These are phyloP conservation scores for Gymnodraco acuticeps DNA, from an alignment of 2,797 vertebrate species.

Conservation along the genomic window DNA sequence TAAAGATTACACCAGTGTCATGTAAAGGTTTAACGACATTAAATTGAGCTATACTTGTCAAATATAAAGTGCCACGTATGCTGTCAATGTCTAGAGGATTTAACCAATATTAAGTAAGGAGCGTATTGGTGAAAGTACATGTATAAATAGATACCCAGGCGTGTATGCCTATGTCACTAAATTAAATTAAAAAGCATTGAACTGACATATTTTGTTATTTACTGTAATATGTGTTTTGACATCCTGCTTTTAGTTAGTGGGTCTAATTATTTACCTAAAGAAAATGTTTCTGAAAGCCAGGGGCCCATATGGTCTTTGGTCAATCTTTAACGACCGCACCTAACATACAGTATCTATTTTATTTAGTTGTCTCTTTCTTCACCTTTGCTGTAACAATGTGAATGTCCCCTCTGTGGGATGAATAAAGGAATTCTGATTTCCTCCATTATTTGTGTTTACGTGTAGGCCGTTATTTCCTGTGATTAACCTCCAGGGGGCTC, in stretches of 20 bases:
- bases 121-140: no score
- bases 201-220: not conserved
- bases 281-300: not conserved
- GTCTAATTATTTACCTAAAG: no score
- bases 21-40: no score
- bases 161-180: not conserved
- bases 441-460: no score
- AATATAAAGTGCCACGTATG: no score
- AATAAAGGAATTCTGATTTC: not conserved
- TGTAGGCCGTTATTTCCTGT: not conserved
- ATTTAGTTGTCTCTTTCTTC: no score
- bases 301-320: not conserved
- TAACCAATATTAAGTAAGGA: no score
- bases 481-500: not conserved
- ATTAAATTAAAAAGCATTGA: no score
- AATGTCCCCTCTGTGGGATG: not conserved
- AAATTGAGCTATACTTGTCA: no score
- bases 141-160: no score
- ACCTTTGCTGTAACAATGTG: not conserved
- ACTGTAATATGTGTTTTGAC: not conserved
- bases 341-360: not conserved
- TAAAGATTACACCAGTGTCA: no score
- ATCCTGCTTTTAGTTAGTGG: not conserved
- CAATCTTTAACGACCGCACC: not conserved
- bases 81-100: no score